Percentiles rank a stretch among this genome's conserved stretches.
Evolutionary conservation across 2,113 vertebrate species (phyloP).

Genomic region (Martes martes): DNA sequence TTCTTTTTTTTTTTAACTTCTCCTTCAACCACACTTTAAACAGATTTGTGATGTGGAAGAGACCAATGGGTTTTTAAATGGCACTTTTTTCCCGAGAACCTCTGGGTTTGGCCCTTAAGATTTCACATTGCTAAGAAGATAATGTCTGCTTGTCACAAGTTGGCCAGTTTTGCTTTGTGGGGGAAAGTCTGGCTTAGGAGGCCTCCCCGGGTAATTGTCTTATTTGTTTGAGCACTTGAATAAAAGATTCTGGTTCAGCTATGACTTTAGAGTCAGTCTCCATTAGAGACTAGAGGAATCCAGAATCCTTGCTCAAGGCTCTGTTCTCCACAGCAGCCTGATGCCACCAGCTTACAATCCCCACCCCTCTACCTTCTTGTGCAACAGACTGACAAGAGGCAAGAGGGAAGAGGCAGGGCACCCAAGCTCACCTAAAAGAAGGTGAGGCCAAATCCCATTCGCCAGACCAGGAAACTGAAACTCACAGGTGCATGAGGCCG

Average conservation of each 20-base stretch:
- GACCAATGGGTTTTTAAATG: background rate
- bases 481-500: fast-evolving
- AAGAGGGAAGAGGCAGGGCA: too few relatives aligned
- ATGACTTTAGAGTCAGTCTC: background rate
- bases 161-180: background rate
- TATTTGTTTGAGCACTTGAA: background rate
- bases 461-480: background rate
- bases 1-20: background rate
- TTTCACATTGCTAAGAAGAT: background rate
- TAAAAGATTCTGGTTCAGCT: background rate
- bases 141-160: background rate
- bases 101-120: background rate
- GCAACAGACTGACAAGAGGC: background rate
- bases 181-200: background rate
- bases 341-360: background rate
- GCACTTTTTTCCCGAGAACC: background rate
- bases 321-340: background rate
- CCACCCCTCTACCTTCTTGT: too few relatives aligned
- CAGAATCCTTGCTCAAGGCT: background rate
- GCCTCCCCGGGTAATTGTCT: background rate
- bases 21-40: background rate
- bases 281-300: background rate
- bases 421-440: background rate
- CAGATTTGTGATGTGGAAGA: conserved; percentile 2
- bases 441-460: background rate